A percentile compares a stretch with the other conserved stretches of the same genome.
phyloP scores from a whole-genome alignment of 2,797 vertebrate genomes.

The Tragelaphus oryx region DNA sequence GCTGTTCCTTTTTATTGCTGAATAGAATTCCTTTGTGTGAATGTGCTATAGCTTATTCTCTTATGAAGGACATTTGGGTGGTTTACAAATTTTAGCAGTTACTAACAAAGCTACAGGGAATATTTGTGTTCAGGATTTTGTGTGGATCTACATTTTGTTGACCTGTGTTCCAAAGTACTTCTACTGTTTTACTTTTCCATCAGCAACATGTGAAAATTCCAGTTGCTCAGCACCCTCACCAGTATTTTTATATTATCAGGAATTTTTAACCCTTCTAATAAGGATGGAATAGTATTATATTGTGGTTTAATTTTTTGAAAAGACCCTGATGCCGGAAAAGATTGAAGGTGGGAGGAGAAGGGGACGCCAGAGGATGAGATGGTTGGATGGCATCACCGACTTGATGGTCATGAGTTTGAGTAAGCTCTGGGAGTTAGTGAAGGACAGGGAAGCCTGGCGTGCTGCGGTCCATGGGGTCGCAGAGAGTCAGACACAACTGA shows the following conservation, averaged over 20 bases:
- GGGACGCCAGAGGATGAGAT: neutral
- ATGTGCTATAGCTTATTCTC: neutral
- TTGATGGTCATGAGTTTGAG: neutral
- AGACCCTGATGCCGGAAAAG: neutral
- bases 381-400: neutral
- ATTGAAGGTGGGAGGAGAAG: neutral
- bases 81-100: neutral
- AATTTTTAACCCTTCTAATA: neutral
- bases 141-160: neutral
- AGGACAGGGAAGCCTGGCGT: neutral
- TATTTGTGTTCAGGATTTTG: neutral
- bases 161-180: neutral
- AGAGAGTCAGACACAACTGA: neutral
- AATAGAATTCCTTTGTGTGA: neutral
- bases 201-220: neutral
- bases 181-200: neutral
- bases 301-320: neutral
- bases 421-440: neutral
- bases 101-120: neutral
- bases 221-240: neutral
- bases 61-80: neutral
- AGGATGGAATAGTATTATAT: neutral
- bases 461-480: neutral
- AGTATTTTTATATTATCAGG: neutral
- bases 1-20: neutral